These are phyloP conservation scores for Semicossyphus pulcher DNA, from an alignment of 2,113 vertebrate species.

Conservation along the genomic window DNA sequence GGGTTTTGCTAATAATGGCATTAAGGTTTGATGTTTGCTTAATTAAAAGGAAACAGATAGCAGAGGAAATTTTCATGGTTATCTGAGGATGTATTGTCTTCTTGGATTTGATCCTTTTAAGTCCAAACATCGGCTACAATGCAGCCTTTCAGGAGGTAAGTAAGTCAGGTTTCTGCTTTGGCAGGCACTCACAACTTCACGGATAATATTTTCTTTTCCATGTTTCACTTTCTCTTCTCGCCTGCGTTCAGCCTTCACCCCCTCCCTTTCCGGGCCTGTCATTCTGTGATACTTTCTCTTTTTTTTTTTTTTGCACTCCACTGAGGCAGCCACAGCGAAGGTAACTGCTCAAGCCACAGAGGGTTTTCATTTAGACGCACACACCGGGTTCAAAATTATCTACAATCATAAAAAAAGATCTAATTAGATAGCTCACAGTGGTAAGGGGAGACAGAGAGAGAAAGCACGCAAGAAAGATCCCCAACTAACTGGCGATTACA, in stretches of 20 bases:
- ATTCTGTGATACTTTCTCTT: neutral
- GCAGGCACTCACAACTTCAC: neutral
- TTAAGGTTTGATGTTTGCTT: neutral
- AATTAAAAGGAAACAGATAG: neutral
- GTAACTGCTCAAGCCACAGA: neutral
- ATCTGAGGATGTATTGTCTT: neutral
- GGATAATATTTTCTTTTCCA: constrained; percentile 2
- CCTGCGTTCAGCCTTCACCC: neutral
- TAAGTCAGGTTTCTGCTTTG: constrained; percentile 37
- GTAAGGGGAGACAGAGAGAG: neutral
- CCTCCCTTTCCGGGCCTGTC: too few relatives aligned
- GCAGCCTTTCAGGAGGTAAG: constrained; percentile 41
- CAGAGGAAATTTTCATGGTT: neutral
- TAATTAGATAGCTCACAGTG: neutral
- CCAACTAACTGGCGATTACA: neutral
- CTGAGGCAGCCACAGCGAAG: neutral
- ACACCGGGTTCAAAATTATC: too few relatives aligned
- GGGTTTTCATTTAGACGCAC: too few relatives aligned
- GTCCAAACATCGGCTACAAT: constrained; percentile 33
- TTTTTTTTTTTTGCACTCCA: neutral
- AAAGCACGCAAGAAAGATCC: neutral
- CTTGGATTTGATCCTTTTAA: neutral
- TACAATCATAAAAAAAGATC: too few relatives aligned
- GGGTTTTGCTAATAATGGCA: neutral
- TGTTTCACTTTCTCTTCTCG: constrained; percentile 2